Percentiles rank a stretch among this genome's conserved stretches.
phyloP scores from a whole-genome alignment of 2,888 invertebrate species.

The Lycaena phlaeas region DNA sequence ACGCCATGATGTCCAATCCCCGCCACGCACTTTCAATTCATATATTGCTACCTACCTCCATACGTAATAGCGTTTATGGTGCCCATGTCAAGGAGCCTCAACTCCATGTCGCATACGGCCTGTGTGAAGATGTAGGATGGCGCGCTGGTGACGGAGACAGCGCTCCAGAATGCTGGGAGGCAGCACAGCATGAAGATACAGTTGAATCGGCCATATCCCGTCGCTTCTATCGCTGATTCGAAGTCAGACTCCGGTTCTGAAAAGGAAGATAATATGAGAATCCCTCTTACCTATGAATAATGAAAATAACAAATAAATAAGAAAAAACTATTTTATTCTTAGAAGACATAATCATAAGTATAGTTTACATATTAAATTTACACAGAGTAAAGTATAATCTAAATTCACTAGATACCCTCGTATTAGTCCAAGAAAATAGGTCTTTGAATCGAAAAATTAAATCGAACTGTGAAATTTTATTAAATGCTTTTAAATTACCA shows the following conservation, averaged over 20 bases:
- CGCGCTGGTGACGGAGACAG: slow-evolving; percentile 80
- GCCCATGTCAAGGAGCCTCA: slow-evolving; percentile 80
- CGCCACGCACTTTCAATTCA: too few species aligned
- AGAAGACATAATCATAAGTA: too few species aligned
- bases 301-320: too few species aligned
- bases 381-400: too few species aligned
- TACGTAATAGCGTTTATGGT: slow-evolving; percentile 80
- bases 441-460: too few species aligned
- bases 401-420: too few species aligned
- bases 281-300: too few species aligned
- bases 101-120: slow-evolving; percentile 81
- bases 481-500: too few species aligned
- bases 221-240: slow-evolving; percentile 78
- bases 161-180: slow-evolving; percentile 77
- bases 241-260: slow-evolving; percentile 70
- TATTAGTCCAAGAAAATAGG: too few species aligned
- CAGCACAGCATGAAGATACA: slow-evolving; percentile 72
- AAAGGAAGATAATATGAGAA: slow-evolving; percentile 2
- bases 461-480: too few species aligned
- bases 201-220: slow-evolving; percentile 82
- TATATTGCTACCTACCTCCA: slow-evolving; percentile 61
- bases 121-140: slow-evolving; percentile 82
- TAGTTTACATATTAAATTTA: too few species aligned
- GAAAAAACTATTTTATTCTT: too few species aligned
- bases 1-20: not conserved